Conservation (phyloP, 2,888 invertebrate genomes). For the Meandrusa payeni region DNA sequence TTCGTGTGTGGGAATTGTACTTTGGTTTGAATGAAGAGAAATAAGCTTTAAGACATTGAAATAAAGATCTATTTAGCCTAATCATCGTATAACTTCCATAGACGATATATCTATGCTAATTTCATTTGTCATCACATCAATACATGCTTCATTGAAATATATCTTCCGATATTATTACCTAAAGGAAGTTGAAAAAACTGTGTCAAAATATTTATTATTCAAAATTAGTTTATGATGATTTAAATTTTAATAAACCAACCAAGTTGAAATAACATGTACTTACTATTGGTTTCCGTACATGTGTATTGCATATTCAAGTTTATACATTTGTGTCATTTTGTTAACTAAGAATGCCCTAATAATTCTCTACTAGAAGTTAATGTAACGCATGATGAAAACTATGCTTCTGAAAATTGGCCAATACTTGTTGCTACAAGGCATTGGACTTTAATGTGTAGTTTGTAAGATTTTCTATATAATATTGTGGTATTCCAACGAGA, state of each 20-base stretch:
- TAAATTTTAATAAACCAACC: no score
- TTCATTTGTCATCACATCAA: constrained; percentile 5
- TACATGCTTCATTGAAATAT: constrained; percentile 5
- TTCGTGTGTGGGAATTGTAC: background rate
- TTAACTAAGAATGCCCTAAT: constrained; percentile 14
- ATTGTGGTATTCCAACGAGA: constrained; percentile 19
- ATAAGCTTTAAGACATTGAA: background rate
- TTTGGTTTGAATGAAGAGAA: background rate
- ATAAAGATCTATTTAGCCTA: background rate
- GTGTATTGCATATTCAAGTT: no score
- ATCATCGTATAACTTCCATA: constrained; percentile 1
- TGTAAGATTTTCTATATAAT: constrained; percentile 5
- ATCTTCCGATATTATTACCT: background rate
- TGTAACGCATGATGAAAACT: constrained; percentile 23
- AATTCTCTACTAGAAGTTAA: constrained; percentile 7
- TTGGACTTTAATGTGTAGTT: constrained; percentile 16
- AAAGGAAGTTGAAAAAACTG: background rate
- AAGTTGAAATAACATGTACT: no score
- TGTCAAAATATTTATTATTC: background rate
- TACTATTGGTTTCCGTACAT: no score
- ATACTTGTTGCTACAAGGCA: no score
- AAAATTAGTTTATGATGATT: constrained; percentile 7
- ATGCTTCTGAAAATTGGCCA: constrained; percentile 14
- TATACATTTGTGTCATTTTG: constrained; percentile 1
- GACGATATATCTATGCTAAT: background rate